phyloP scores from a whole-genome alignment of 2,797 vertebrate species.

The Lerista edwardsae region DNA sequence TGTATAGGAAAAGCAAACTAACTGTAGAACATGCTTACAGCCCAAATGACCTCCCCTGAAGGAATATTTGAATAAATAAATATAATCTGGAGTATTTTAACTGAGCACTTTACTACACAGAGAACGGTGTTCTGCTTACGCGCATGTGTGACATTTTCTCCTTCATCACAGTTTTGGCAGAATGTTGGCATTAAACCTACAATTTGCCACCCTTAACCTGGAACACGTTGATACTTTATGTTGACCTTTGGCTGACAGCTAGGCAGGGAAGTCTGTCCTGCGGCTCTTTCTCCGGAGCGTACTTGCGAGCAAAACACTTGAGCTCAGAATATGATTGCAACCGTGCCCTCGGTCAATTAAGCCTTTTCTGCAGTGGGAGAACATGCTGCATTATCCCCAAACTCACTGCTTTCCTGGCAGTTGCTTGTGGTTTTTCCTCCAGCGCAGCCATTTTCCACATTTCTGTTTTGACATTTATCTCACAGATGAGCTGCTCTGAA shows the following conservation, averaged over 20 bases:
- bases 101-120: too few species aligned
- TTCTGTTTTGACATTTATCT: neutral
- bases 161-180: conserved; percentile 36
- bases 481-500: conserved; percentile 38
- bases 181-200: conserved; percentile 1
- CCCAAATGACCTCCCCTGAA: neutral
- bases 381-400: neutral
- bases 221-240: neutral
- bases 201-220: neutral
- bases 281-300: conserved; percentile 28
- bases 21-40: conserved; percentile 10
- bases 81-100: too few species aligned
- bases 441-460: neutral
- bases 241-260: neutral
- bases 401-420: neutral
- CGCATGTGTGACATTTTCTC: conserved; percentile 41
- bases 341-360: neutral
- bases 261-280: neutral
- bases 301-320: neutral
- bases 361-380: too few species aligned
- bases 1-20: neutral
- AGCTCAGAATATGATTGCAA: neutral
- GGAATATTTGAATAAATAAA: neutral
- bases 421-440: neutral
- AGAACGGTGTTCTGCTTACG: neutral